Conservation (phyloP, 2,888 invertebrate species). For the Saturnia pavonia region DNA sequence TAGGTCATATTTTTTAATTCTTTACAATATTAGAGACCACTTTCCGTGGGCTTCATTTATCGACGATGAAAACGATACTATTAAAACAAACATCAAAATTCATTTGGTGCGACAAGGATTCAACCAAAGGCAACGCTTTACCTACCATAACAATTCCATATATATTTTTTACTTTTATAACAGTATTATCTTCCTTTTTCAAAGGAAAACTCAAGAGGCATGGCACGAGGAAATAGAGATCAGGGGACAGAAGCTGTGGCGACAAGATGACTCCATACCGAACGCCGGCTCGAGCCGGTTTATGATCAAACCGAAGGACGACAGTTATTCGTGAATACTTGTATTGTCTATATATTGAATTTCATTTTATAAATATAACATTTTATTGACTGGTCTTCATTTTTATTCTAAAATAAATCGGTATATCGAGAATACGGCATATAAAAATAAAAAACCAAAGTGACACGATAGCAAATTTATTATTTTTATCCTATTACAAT, state of each 20-base stretch:
- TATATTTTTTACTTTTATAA: background rate
- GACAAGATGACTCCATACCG: slow-evolving; percentile 73
- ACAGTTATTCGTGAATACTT: background rate
- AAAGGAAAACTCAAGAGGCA: slow-evolving; percentile 76
- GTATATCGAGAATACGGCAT: background rate
- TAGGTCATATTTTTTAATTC: too few species aligned
- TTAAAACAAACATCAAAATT: too few species aligned
- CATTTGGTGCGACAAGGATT: too few species aligned
- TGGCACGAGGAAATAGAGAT: slow-evolving; percentile 83
- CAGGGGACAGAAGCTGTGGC: slow-evolving; percentile 79
- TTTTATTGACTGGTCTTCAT: background rate
- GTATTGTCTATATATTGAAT: background rate
- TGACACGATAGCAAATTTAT: slow-evolving; percentile 77
- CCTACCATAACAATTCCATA: too few species aligned
- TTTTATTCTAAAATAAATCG: background rate
- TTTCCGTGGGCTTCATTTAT: too few species aligned
- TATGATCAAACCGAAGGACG: slow-evolving; percentile 18
- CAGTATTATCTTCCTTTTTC: slow-evolving; percentile 17
- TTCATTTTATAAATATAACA: background rate
- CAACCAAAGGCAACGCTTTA: too few species aligned
- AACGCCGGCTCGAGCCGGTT: slow-evolving; percentile 32
- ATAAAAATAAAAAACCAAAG: slow-evolving; percentile 35
- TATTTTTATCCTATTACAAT: slow-evolving; percentile 64
- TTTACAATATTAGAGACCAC: too few species aligned
- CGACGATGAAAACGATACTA: too few species aligned